A percentile compares a stretch with the other conserved stretches of the same genome.
Evolutionary conservation across 2,888 invertebrate genomes (phyloP).

Genomic region (Keiferia lycopersicella): DNA sequence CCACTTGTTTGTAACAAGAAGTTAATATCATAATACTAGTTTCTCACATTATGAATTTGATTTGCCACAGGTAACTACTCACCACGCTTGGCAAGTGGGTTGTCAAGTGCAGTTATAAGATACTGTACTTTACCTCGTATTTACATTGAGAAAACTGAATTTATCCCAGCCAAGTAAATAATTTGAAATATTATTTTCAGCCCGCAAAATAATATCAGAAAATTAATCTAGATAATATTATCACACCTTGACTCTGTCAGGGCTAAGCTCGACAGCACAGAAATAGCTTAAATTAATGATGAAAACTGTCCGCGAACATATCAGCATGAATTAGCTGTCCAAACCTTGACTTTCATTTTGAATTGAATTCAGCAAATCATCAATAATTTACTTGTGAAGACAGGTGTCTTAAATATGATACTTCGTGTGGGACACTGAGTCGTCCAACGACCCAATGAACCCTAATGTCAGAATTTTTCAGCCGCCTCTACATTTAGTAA

Average conservation of each 20-base stretch:
- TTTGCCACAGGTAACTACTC: too few relatives aligned
- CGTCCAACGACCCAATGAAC: too few relatives aligned
- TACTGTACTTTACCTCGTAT: too few relatives aligned
- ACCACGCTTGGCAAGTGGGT: too few relatives aligned
- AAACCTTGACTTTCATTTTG: not conserved
- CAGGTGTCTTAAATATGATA: not conserved
- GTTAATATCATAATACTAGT: too few relatives aligned
- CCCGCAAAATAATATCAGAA: not conserved
- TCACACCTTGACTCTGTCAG: conserved; percentile 19
- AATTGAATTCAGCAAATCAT: not conserved
- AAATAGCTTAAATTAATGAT: conserved; percentile 15
- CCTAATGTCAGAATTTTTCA: too few relatives aligned
- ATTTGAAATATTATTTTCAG: not conserved
- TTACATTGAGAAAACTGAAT: too few relatives aligned
- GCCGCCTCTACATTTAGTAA: too few relatives aligned
- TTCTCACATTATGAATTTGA: too few relatives aligned
- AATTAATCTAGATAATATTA: conserved; percentile 5
- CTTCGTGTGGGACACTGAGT: not conserved
- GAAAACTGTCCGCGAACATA: not conserved
- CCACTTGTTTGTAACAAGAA: too few relatives aligned
- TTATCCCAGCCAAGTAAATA: too few relatives aligned
- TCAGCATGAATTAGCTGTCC: not conserved
- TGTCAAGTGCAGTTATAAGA: too few relatives aligned
- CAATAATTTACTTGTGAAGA: not conserved
- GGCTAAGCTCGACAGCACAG: not conserved